Conservation (phyloP, 2,888 invertebrate species). For the Melieria picta region DNA sequence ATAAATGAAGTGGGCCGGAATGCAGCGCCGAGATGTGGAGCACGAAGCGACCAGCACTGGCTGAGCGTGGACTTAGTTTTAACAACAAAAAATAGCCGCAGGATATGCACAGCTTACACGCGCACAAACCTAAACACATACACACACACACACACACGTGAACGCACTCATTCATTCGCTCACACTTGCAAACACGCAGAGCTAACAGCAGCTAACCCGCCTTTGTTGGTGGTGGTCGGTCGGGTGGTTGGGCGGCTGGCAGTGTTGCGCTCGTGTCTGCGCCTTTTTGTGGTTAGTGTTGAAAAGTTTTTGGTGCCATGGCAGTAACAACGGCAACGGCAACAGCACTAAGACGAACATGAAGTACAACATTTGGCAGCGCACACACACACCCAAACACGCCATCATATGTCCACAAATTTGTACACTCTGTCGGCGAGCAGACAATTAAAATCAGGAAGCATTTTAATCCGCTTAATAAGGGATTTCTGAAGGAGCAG, state of each 20-base stretch:
- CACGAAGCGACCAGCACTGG: no score
- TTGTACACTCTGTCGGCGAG: slow-evolving; percentile 39
- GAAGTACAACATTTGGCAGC: slow-evolving; percentile 4
- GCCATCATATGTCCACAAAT: slow-evolving; percentile 32
- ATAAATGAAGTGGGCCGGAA: background rate
- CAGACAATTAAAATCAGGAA: slow-evolving; percentile 64
- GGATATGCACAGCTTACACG: background rate
- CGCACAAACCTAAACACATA: slow-evolving; percentile 17
- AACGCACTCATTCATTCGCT: background rate
- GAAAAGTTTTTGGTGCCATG: slow-evolving; percentile 12
- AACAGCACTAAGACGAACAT: background rate
- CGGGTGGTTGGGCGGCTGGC: background rate
- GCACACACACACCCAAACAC: background rate
- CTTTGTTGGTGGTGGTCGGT: slow-evolving; percentile 24
- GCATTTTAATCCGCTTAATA: slow-evolving; percentile 65
- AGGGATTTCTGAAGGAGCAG: slow-evolving; percentile 45
- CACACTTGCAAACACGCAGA: slow-evolving; percentile 1
- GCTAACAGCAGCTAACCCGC: slow-evolving; percentile 34
- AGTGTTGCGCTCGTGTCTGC: slow-evolving; percentile 2
- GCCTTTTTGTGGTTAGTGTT: slow-evolving; percentile 1
- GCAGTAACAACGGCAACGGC: slow-evolving; percentile 17
- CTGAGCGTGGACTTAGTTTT: background rate
- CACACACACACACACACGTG: slow-evolving; percentile 1
- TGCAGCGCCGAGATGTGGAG: no score
- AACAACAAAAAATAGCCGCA: slow-evolving; percentile 7